These are phyloP conservation scores for Bombus balteatus DNA, from an alignment of 1,140 invertebrate genomes.

Conservation along the genomic window DNA sequence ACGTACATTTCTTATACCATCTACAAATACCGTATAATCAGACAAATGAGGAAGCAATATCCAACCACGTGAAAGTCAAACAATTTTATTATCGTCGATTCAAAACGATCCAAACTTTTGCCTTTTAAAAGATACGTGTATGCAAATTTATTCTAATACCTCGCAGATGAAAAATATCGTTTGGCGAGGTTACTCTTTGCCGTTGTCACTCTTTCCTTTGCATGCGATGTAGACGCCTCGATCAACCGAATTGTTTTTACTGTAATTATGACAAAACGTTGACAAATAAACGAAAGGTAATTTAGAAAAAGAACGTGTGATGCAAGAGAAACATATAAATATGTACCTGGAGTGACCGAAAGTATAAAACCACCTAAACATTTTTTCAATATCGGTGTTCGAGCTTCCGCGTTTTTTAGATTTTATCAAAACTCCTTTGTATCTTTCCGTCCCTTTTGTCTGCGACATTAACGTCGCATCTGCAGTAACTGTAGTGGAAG, in stretches of 20 bases:
- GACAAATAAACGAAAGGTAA: not conserved
- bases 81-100: conserved; percentile 14
- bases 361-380: conserved; percentile 56
- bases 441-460: not conserved
- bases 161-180: too few species aligned
- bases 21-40: not conserved
- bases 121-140: not conserved
- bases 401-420: conserved; percentile 47
- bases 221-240: not conserved
- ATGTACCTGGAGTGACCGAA: conserved; percentile 20
- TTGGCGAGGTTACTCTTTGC: not conserved
- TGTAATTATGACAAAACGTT: not conserved
- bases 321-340: too few species aligned
- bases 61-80: not conserved
- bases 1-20: not conserved
- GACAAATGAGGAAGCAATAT: not conserved
- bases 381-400: conserved; percentile 46
- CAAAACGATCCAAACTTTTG: not conserved
- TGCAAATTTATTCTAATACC: not conserved
- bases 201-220: not conserved
- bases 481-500: too few species aligned
- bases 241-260: not conserved
- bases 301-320: not conserved
- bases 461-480: not conserved
- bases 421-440: not conserved